A percentile compares a stretch with the other conserved stretches of the same genome.
phyloP scores from a whole-genome alignment of 1,140 invertebrate species.

The Bradysia coprophila region DNA sequence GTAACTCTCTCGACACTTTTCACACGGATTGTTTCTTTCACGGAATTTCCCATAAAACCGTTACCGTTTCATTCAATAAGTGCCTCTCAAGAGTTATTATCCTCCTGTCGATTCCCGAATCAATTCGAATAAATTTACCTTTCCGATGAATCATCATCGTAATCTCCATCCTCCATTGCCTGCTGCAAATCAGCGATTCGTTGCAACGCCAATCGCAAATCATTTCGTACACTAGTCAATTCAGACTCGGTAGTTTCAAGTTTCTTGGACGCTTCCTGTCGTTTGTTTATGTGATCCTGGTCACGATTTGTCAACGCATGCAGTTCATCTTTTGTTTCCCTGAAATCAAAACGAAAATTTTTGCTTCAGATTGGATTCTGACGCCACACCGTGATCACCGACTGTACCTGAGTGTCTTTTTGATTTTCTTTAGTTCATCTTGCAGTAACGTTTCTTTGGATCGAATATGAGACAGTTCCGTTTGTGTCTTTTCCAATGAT shows the following conservation, averaged over 20 bases:
- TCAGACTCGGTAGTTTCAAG: slow-evolving; percentile 45
- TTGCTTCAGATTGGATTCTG: neutral
- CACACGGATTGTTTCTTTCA: no score
- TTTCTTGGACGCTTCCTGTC: slow-evolving; percentile 47
- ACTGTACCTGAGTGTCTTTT: slow-evolving; percentile 29
- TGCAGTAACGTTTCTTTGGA: slow-evolving; percentile 54
- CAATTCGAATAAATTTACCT: no score
- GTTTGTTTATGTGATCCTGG: slow-evolving; percentile 45
- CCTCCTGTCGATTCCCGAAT: no score
- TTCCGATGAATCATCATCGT: slow-evolving; percentile 37
- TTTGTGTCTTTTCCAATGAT: slow-evolving; percentile 55
- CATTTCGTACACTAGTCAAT: slow-evolving; percentile 38
- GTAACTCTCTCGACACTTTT: no score
- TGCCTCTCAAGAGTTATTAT: no score
- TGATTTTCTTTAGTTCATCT: slow-evolving; percentile 53
- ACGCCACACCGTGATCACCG: neutral
- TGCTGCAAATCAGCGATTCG: slow-evolving; percentile 68
- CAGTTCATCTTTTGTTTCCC: slow-evolving; percentile 56
- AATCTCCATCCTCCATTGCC: slow-evolving; percentile 65
- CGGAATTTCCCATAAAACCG: no score
- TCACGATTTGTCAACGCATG: slow-evolving; percentile 43
- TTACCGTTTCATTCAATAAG: no score
- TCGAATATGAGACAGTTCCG: slow-evolving; percentile 48
- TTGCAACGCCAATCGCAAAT: slow-evolving; percentile 62
- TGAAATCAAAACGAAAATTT: neutral